Conservation (phyloP, 1,140 invertebrate genomes). For the Ganaspis sp. region DNA sequence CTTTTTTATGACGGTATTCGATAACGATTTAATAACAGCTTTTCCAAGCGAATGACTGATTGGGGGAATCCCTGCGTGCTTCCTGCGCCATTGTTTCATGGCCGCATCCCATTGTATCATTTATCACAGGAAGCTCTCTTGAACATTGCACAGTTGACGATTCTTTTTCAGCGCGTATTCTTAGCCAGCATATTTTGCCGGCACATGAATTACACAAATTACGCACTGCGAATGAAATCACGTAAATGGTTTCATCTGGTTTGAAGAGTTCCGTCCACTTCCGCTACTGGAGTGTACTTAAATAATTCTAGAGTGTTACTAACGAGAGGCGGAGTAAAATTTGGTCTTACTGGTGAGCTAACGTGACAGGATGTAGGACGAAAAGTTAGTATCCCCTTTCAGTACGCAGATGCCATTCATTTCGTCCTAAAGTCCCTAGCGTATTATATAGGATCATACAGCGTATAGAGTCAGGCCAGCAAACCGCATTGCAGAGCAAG, state of each 20-base stretch:
- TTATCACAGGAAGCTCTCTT: not conserved
- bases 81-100: slow-evolving; percentile 7
- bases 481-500: slow-evolving; percentile 26
- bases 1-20: not conserved
- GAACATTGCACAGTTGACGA: not conserved
- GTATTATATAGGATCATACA: slow-evolving; percentile 19
- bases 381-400: slow-evolving; percentile 19
- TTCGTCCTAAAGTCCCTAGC: slow-evolving; percentile 15
- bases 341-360: not conserved
- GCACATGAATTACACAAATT: not conserved
- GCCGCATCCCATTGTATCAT: not conserved
- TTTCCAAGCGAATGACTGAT: slow-evolving; percentile 16
- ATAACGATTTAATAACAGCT: slow-evolving; percentile 5
- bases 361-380: slow-evolving; percentile 15
- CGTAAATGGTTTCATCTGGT: not conserved
- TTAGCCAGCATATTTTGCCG: not conserved
- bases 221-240: not conserved
- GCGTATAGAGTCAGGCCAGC: not conserved
- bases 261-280: not conserved
- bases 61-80: slow-evolving; percentile 10
- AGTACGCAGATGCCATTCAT: slow-evolving; percentile 20
- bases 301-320: not conserved
- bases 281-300: not conserved
- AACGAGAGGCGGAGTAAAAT: not conserved
- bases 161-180: not conserved